Evolutionary conservation across 92 coral and sea anemone genomes (phyloP), one percentile per base, ranked within the genome.

Genomic region (Zoanthus gigantus): DNA sequence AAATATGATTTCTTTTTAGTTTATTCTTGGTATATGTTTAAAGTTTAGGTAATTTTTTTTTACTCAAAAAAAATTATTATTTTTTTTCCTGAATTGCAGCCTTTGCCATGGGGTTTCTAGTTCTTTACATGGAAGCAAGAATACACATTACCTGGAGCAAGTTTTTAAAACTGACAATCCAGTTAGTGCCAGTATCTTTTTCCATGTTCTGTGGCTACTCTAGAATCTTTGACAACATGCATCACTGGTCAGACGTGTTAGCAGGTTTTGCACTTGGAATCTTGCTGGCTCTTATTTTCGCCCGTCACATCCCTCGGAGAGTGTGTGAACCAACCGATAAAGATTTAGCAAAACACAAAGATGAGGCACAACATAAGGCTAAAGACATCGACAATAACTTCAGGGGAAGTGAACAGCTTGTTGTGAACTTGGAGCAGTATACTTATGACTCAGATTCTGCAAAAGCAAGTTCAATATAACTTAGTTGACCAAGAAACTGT

Each of bases 221-320:
- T 15, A 90, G 98, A 73, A 69, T 95, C 85, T 91, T 94, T 72
- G 98, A 95, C 71, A 93, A 95, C 90, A 93, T 87, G 87, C 98
- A 95, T 79, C 98, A 93, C 53, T 95, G 98, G 98, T 91, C 91
- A 28, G 98, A 95, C 63, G 96, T 95, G 12, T 72, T 95, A 29
- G 92, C 93, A 23, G 98, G 98, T 6, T 85, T 93, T 66, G 58
- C 84, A 29, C 86, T 95, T 18, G 98, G 98, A 14, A 76, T 87
- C 2, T 76, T 89, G 11, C 84, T 91, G 17, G 98, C 96, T 15
- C 69, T 65, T 31, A 58, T 85, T 7, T 68, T 67, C 28, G 78
- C 88, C 14, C 79, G 92, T 72, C 60, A 77, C 48, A 52, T 82
- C 53, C 84, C 30, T 52, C 23, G 3, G 17, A 77, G 17, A 52